Evolutionary conservation across 2,113 vertebrate species (phyloP), one percentile per base, ranked within the genome.

Genomic region (Callipepla californica): DNA sequence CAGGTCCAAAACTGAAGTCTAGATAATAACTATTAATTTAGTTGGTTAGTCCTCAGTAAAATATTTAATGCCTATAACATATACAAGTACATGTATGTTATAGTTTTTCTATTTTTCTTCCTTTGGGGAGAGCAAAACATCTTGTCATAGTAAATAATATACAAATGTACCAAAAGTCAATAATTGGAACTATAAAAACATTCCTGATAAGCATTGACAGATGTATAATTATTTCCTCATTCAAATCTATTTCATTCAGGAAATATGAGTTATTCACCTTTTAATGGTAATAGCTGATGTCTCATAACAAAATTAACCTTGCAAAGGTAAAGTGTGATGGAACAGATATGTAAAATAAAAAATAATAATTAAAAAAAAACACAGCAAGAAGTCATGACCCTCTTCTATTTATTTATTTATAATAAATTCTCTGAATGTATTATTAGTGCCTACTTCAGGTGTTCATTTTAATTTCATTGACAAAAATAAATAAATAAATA

Each of bases 391-490:
- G 30, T 21, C 75, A 34, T 57, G 34, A 74, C 13, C 25, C 28
- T 17, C 30, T 57, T 57, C 10, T 32, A 50, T 90, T 65, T 83
- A 5, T n/a, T 61, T 76, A 48, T 50, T 63, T 63, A 16, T 1
- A 6, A 68, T 50, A 87, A 94, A 68, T 36, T 70, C 17, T 36
- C 48, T 72, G 17, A 90, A 91, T 88, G 10, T 14, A 6, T 67
- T 85, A 32, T 11, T 72, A 68, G 22, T 67, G 45, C 45, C 36
- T 94, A 87, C 89, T n/a, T 16, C 74, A 97, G 92, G 94, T 94
- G 94, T 92, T 89, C 68, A 93, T 96, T 92, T 97, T 97, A 95
- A 95, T 96, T 96, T 95, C 92, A 94, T 51, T 81, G 50, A 72
- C 47, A 96, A 59, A 87, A 82, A 92, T 36, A 36, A 36, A 36